A percentile compares a stretch with the other conserved stretches of the same genome.
phyloP scores from a whole-genome alignment of 2,888 invertebrate species.

The Hyposoter dolosus region DNA sequence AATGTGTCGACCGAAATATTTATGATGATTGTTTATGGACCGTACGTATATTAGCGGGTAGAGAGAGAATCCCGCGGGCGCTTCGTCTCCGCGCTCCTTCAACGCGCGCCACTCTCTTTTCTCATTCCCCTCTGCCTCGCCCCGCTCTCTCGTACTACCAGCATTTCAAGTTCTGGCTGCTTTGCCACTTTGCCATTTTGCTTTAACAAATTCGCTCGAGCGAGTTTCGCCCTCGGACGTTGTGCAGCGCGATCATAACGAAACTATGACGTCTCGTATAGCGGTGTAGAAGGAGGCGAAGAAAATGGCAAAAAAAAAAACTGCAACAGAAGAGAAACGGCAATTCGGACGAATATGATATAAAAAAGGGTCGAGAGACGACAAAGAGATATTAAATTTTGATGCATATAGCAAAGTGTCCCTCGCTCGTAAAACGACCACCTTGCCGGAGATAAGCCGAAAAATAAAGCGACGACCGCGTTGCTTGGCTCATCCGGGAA shows the following conservation, averaged over 20 bases:
- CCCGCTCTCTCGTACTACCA: slow-evolving; percentile 28
- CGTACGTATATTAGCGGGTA: slow-evolving; percentile 83
- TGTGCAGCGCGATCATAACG: slow-evolving; percentile 54
- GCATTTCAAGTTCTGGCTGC: slow-evolving; percentile 22
- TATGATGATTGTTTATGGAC: slow-evolving; percentile 84
- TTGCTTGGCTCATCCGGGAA: slow-evolving; percentile 29
- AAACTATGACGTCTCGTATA: slow-evolving; percentile 60
- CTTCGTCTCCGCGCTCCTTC: slow-evolving; percentile 72
- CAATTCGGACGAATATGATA: slow-evolving; percentile 38
- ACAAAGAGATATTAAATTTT: slow-evolving; percentile 36
- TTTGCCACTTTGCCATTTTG: slow-evolving; percentile 42
- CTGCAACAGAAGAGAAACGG: slow-evolving; percentile 2
- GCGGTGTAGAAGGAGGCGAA: slow-evolving; percentile 12
- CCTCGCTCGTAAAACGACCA: slow-evolving; percentile 75
- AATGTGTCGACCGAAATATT: slow-evolving; percentile 84
- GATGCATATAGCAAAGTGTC: slow-evolving; percentile 63
- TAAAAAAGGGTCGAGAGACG: slow-evolving; percentile 33
- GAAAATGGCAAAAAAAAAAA: slow-evolving; percentile 16
- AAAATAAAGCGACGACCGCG: slow-evolving; percentile 28
- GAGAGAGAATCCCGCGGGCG: slow-evolving; percentile 74
- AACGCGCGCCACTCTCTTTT: slow-evolving; percentile 71
- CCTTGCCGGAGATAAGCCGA: slow-evolving; percentile 74
- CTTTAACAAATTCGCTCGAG: slow-evolving; percentile 52
- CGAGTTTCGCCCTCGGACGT: slow-evolving; percentile 36
- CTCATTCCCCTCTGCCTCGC: slow-evolving; percentile 41